Base-by-base conservation (phyloP, 1,140 invertebrate species). In the Akabosia matsudoensis region DNA sequence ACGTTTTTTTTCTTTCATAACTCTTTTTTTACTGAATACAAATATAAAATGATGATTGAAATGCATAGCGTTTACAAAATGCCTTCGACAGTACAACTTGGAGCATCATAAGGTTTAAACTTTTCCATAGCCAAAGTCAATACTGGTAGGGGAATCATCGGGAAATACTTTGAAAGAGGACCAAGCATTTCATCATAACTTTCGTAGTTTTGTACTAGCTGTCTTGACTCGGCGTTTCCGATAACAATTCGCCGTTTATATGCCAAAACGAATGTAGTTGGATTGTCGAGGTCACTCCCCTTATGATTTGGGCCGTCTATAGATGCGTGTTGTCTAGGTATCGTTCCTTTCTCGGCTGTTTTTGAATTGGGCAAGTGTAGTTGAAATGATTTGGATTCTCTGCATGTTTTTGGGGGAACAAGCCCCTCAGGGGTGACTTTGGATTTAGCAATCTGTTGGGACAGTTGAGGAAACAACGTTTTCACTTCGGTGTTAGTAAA, bases 211-310 rank as follows among this genome's bases (percentile, higher is more conserved):
- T 72, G 34, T 10, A 72, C 33, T 7, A 72, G 18, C 26, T 51
- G 34, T 22, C 70, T 72, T 2, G 70, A 34, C 10, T 72, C 24
- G 1, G 33, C 37, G 22, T 72, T 34, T 13, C 70, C 70, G n/a
- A 72, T 26, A 2, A 72, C 37, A 28, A 72, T 24, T n/a, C 33
- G 33, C 3, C 37, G 37, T 22, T 72, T 72, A 13, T 14, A 72
- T 1, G 24, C 70, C 34, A 72, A 72, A 28, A 72, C 45, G 70
- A 72, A 72, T 14, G n/a, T 51, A 2, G 34, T 51, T n/a, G 70
- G 37, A 22, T 72, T 34, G 1, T 34, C 70, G 22, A 67, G 4
- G 7, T 30, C 61, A 31, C 31, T 30, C n/a, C n/a, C n/a, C n/a
- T n/a, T n/a, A n/a, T n/a, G n/a, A n/a, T n/a, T n/a, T n/a, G n/a